phyloP scores from a whole-genome alignment of 2,888 invertebrate species.

The Lymantria dispar region DNA sequence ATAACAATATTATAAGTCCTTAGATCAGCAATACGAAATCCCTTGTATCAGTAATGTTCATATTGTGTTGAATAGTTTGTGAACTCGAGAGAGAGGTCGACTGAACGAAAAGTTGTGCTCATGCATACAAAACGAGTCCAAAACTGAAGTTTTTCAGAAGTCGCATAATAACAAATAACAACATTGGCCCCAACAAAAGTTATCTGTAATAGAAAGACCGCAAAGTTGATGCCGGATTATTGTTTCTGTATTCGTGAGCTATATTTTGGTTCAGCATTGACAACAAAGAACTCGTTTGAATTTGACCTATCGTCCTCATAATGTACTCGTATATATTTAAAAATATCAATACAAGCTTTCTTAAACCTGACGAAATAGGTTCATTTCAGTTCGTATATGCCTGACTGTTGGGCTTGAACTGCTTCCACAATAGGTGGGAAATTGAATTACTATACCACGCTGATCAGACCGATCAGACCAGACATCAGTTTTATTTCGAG shows the following conservation, averaged over 20 bases:
- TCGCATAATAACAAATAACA: conserved; percentile 3
- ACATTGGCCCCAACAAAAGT: conserved; percentile 2
- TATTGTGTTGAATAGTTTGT: conserved; percentile 9
- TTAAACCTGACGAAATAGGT: no score
- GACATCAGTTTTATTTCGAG: no score
- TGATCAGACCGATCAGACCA: no score
- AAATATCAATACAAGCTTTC: no score
- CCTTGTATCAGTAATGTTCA: conserved; percentile 5
- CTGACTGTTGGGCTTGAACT: no score
- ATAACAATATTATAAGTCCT: conserved; percentile 6
- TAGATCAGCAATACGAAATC: conserved; percentile 2
- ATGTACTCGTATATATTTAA: no score
- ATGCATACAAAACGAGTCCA: conserved; percentile 11
- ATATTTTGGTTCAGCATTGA: not conserved
- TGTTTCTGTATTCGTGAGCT: not conserved
- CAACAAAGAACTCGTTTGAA: not conserved
- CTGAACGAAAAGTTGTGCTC: conserved; percentile 10
- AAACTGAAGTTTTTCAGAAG: conserved; percentile 3
- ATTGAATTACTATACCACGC: no score
- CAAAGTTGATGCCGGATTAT: conserved; percentile 1
- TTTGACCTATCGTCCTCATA: not conserved
- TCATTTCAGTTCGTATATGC: no score
- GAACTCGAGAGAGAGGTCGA: conserved; percentile 1
- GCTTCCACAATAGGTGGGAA: no score
- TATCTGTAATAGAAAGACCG: conserved; percentile 3